Evolutionary conservation across 2,888 invertebrate genomes (phyloP).

Genomic region (Brachyopa scutellaris): DNA sequence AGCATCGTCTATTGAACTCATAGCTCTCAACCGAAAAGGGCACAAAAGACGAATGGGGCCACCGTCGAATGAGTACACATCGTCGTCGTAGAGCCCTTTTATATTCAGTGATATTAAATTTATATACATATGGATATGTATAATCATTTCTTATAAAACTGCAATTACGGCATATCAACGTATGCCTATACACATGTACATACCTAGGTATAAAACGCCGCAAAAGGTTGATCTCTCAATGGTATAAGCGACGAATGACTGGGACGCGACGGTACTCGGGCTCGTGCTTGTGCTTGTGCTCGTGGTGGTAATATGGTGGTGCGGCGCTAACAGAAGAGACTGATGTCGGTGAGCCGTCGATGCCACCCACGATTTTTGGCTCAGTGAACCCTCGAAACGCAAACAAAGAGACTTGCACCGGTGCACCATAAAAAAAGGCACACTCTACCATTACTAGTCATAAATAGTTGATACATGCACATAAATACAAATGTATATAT

Average conservation of each 20-base stretch:
- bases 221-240: slow-evolving; percentile 63
- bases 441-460: slow-evolving; percentile 30
- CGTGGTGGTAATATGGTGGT: slow-evolving; percentile 38
- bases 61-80: slow-evolving; percentile 31
- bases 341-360: slow-evolving; percentile 50
- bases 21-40: slow-evolving; percentile 22
- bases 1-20: slow-evolving; percentile 55
- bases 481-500: background rate
- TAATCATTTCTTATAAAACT: too few species aligned
- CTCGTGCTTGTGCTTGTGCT: background rate
- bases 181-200: background rate
- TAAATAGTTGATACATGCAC: slow-evolving; percentile 22
- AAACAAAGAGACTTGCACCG: slow-evolving; percentile 46
- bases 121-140: background rate
- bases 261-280: background rate
- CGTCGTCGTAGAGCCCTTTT: slow-evolving; percentile 30
- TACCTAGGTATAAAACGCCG: slow-evolving; percentile 24
- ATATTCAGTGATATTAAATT: slow-evolving; percentile 37
- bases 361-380: slow-evolving; percentile 71
- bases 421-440: slow-evolving; percentile 46
- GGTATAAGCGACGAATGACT: slow-evolving; percentile 47
- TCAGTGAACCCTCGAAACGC: slow-evolving; percentile 60
- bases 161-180: background rate
- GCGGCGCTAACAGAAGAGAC: slow-evolving; percentile 67
- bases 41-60: slow-evolving; percentile 46